A percentile compares a stretch with the other conserved stretches of the same genome.
Evolutionary conservation across 2,888 invertebrate genomes (phyloP).

Genomic region (Hetaerina titia): DNA sequence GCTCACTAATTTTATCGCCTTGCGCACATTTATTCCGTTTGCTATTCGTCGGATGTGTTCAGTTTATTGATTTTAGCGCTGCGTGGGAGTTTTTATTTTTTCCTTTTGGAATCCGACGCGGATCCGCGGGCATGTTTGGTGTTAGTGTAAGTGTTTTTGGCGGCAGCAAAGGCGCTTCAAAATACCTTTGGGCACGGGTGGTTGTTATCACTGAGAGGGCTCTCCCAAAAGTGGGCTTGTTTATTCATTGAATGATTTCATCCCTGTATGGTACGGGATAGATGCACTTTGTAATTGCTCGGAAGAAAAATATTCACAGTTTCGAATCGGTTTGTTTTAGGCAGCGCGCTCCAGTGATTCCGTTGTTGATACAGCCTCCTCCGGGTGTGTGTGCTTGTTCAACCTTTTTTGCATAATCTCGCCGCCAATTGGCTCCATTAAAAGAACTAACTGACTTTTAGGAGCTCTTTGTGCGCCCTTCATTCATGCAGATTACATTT

Average conservation of each 20-base stretch:
- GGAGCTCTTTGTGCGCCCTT: not conserved
- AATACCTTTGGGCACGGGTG: not conserved
- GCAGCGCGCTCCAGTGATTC: not conserved
- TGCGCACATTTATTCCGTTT: constrained; percentile 45
- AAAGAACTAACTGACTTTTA: too few relatives aligned
- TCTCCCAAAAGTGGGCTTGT: not conserved
- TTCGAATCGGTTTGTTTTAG: not conserved
- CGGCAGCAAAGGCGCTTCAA: not conserved
- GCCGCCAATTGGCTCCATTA: not conserved
- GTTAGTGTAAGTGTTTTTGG: not conserved
- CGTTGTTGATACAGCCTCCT: not conserved
- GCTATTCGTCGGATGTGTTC: constrained; percentile 36
- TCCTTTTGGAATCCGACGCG: not conserved
- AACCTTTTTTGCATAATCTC: not conserved
- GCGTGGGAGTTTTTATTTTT: not conserved
- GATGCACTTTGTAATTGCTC: not conserved
- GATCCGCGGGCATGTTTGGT: not conserved
- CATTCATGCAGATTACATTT: not conserved
- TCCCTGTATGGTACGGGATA: not conserved
- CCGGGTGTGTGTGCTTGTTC: not conserved
- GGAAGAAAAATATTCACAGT: not conserved
- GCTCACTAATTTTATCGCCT: constrained; percentile 53
- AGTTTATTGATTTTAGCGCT: constrained; percentile 29
- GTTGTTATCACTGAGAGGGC: not conserved
- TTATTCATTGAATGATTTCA: constrained; percentile 14